A percentile compares a stretch with the other conserved stretches of the same genome.
Evolutionary conservation across 2,797 vertebrate species (phyloP).

Genomic region (Hippocampus kuda): DNA sequence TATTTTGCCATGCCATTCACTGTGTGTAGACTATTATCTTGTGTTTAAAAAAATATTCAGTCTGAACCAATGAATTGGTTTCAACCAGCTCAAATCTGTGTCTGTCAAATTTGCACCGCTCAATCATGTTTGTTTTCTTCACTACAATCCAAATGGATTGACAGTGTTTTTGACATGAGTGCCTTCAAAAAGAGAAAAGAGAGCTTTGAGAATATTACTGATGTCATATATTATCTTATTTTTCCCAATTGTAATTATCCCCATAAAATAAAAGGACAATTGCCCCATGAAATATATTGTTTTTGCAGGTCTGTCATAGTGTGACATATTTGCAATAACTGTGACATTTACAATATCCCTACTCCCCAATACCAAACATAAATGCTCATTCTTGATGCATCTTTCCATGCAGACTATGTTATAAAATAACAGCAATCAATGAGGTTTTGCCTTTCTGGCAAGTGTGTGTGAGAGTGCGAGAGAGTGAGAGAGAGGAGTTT

Average conservation of each 20-base stretch:
- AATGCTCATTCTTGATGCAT: background rate
- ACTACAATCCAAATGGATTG: background rate
- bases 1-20: background rate
- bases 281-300: background rate
- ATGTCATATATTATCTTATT: background rate
- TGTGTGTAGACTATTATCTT: background rate
- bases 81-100: background rate
- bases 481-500: conserved; percentile 5
- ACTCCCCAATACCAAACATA: background rate
- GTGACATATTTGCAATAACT: background rate
- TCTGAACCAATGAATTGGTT: background rate
- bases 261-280: background rate
- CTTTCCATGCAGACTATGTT: background rate
- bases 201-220: background rate
- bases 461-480: conserved; percentile 18
- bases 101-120: background rate
- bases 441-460: conserved; percentile 41
- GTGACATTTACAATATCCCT: background rate
- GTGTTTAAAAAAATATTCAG: background rate
- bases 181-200: background rate
- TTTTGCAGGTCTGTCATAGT: background rate
- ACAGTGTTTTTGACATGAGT: background rate
- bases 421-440: conserved; percentile 26
- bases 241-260: no score
- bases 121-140: no score